These are phyloP conservation scores for Platichthys flesus DNA, from an alignment of 2,113 vertebrate species.

Conservation along the genomic window DNA sequence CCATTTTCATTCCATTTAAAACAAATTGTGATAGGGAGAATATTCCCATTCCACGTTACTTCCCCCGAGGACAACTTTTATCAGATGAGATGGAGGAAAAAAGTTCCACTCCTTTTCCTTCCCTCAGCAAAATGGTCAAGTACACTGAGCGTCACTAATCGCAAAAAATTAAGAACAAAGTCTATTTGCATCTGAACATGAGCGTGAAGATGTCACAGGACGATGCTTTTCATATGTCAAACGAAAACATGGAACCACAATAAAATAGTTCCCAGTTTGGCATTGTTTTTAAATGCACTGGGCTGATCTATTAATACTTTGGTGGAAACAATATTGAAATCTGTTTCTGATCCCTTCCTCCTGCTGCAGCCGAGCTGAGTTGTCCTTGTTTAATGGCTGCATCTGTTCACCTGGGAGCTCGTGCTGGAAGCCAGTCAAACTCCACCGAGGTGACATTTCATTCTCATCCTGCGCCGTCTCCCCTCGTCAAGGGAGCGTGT, in stretches of 20 bases:
- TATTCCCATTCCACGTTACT: neutral
- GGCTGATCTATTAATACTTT: no score
- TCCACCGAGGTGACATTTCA: constrained; percentile 35
- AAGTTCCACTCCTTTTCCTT: neutral
- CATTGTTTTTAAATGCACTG: no score
- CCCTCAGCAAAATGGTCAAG: neutral
- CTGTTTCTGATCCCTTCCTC: neutral
- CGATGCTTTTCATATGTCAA: no score
- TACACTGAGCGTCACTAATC: neutral
- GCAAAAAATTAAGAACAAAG: neutral
- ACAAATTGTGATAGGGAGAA: neutral
- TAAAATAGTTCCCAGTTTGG: no score
- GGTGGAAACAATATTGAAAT: neutral
- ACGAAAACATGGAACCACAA: no score
- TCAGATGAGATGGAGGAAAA: neutral
- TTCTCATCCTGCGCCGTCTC: constrained; percentile 18
- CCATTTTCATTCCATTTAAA: neutral
- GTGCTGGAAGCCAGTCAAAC: constrained; percentile 17
- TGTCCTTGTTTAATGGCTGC: neutral
- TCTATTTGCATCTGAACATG: neutral
- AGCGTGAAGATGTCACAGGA: neutral
- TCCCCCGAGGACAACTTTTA: neutral
- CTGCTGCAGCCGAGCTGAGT: neutral
- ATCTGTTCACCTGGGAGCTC: constrained; percentile 27
- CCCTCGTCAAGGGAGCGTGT: neutral